Base-by-base conservation (phyloP, 2,113 vertebrate species). In the Pangasianodon hypophthalmus region DNA sequence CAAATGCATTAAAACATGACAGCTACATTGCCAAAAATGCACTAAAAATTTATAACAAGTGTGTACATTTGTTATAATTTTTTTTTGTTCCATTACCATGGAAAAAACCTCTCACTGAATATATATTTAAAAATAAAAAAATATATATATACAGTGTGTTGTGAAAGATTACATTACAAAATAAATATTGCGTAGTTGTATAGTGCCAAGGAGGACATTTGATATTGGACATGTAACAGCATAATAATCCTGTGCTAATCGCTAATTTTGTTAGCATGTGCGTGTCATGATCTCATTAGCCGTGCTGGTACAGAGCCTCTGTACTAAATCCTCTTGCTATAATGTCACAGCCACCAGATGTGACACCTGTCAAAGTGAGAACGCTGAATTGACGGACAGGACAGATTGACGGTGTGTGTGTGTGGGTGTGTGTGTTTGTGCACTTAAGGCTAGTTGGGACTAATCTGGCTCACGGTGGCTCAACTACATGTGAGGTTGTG, bases 271-370 rank as follows among this genome's bases (percentile, higher is more conserved):
- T 88, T 90, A 84, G 87, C 89, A 82, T 87, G n/a, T 69, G 13
- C 52, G 71, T 92, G 92, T 85, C 83, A 88, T 79, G 86, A 91
- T 90, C 84, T 89, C 52, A 90, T 92, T 90, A 90, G 69, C 69
- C 14, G 71, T 82, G 90, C 64, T 69, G 50, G 67, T 87, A 19
- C 69, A 84, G 37, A 50, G 21, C 52, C 56, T 58, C 37, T 52
- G 24, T 50, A 24, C n/a, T 81, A 29, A 21, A 21, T 41, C 16
- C 54, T n/a, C n/a, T 48, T 91, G 60, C 58, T 79, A 44, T 86
- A 84, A 86, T 80, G 84, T 83, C 87, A 84, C 41, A 32, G 50
- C 50, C 46, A 80, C 60, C 56, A 60, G 77, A 81, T 88, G 85
- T 71, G 69, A 87, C 60, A 89, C 46, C 75, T 58, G 75, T 88